Percentiles rank a stretch among this genome's conserved stretches.
These are phyloP conservation scores for Enteromius thamalakanensis DNA, from an alignment of 2,797 vertebrate species.

Conservation along the genomic window DNA sequence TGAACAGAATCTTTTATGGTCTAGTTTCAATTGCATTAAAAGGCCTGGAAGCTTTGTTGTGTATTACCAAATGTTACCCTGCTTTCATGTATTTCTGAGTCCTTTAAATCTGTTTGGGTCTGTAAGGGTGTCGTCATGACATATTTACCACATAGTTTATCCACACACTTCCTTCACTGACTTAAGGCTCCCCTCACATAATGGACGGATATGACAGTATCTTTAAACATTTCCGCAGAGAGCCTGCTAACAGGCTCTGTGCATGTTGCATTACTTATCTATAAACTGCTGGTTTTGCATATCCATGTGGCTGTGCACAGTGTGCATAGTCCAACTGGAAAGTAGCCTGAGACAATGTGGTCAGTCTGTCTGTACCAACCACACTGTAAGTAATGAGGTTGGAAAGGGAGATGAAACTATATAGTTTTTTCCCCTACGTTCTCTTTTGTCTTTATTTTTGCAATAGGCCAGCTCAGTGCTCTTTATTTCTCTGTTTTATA, in stretches of 20 bases:
- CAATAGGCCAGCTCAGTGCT: background rate
- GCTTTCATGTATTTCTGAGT: background rate
- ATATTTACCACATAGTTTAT: slow-evolving; percentile 19
- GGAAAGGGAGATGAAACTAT: slow-evolving; percentile 3
- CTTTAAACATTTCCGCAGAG: slow-evolving; percentile 29
- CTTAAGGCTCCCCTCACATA: slow-evolving; percentile 27
- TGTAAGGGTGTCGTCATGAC: slow-evolving; percentile 7
- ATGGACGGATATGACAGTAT: slow-evolving; percentile 49
- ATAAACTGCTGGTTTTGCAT: slow-evolving; percentile 16
- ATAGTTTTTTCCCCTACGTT: background rate
- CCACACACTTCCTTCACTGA: slow-evolving; percentile 36
- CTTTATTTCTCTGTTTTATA: background rate
- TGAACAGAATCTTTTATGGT: background rate
- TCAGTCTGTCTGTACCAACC: slow-evolving; percentile 32
- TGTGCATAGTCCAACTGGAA: slow-evolving; percentile 4
- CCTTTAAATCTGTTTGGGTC: slow-evolving; percentile 15
- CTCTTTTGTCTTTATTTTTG: background rate
- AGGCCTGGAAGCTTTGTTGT: slow-evolving; percentile 2
- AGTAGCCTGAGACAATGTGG: slow-evolving; percentile 17
- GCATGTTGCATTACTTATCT: slow-evolving; percentile 44
- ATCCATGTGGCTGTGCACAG: slow-evolving; percentile 20
- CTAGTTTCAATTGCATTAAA: slow-evolving; percentile 1
- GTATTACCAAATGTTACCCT: background rate
- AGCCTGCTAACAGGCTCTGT: slow-evolving; percentile 15
- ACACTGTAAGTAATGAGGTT: slow-evolving; percentile 6